Base-by-base conservation (phyloP, 2,113 vertebrate species). In the Chionodraco myersi region DNA sequence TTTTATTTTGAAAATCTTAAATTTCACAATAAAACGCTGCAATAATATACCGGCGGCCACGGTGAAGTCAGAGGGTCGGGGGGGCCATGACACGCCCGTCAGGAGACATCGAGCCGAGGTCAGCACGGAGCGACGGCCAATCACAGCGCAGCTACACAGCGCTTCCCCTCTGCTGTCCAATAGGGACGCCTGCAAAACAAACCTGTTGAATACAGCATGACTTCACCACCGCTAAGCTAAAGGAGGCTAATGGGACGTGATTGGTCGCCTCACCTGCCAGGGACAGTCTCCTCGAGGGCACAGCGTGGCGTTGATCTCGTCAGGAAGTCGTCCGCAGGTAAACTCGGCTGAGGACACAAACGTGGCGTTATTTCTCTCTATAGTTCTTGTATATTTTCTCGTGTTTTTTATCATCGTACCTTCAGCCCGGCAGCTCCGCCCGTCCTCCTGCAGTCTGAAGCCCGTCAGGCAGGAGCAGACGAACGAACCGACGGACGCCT, bases 261-360 rank as follows among this genome's bases (percentile, higher is more conserved):
- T 53, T 68, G 76, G 54, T 36, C 51, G 64, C 48, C 77, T 77
- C 90, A 99, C 97, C 97, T 98, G 96, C 97, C 97, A 98, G 9
- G 96, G 96, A 81, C 97, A 97, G 44, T 6, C 80, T 36, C 91
- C 87, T 1, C 84, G 61, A 0, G 0, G 71, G 72, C 94, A 94
- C 18, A 41, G 5, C 1, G 60, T 34, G 9, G 44, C 5, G 47
- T 44, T 23, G 58, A 13, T 10, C 0, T 9, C 5, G 12, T 48
- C 65, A 1, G 77, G 61, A 63, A 90, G 53, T 13, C 64, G 61
- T 56, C 95, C 95, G 21, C 95, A 95, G 1, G 94, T 92, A 54
- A 91, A 89, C 62, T 66, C 68, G 47, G 69, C 94, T 95, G 80
- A 62, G 67, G 75, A 85, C 44, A 90, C 30, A 82, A 1, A 66